phyloP scores from a whole-genome alignment of 2,888 invertebrate species.

The Agrenia bidenticulata region DNA sequence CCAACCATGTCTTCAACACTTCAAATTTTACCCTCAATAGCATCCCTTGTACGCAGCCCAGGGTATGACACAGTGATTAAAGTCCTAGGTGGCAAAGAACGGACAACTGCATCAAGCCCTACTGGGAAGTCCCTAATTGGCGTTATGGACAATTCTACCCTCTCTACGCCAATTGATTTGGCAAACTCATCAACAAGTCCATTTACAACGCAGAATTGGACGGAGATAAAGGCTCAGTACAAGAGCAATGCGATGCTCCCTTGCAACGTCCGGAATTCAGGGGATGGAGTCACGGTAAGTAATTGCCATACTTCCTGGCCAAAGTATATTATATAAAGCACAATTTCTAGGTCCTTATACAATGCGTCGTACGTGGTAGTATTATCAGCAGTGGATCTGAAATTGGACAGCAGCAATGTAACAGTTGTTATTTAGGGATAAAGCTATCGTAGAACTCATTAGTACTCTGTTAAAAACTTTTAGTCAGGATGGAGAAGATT shows the following conservation, averaged over 20 bases:
- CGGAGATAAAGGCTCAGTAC: conserved; percentile 76
- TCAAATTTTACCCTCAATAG: conserved; percentile 1
- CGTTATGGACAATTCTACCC: conserved; percentile 14
- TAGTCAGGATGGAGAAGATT: neutral
- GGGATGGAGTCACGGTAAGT: conserved; percentile 76
- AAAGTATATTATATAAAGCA: too few relatives aligned
- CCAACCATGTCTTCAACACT: neutral
- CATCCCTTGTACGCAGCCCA: neutral
- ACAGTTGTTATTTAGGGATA: conserved; percentile 20
- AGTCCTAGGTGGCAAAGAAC: neutral
- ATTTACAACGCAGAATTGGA: conserved; percentile 80
- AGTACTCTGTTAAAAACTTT: conserved; percentile 21
- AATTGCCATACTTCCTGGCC: neutral
- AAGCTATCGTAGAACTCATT: conserved; percentile 21
- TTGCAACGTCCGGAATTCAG: conserved; percentile 80
- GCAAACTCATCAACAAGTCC: conserved; percentile 45
- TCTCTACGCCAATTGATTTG: conserved; percentile 28
- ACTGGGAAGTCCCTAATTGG: too few relatives aligned
- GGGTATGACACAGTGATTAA: conserved; percentile 13
- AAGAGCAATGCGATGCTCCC: conserved; percentile 81
- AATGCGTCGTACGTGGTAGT: neutral
- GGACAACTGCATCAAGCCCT: neutral
- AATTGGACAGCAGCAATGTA: neutral
- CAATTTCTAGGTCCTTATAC: neutral
- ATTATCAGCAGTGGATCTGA: too few relatives aligned